Evolutionary conservation across 2,113 vertebrate genomes (phyloP), one percentile per base, ranked within the genome.

Genomic region (Macquaria ambigua): DNA sequence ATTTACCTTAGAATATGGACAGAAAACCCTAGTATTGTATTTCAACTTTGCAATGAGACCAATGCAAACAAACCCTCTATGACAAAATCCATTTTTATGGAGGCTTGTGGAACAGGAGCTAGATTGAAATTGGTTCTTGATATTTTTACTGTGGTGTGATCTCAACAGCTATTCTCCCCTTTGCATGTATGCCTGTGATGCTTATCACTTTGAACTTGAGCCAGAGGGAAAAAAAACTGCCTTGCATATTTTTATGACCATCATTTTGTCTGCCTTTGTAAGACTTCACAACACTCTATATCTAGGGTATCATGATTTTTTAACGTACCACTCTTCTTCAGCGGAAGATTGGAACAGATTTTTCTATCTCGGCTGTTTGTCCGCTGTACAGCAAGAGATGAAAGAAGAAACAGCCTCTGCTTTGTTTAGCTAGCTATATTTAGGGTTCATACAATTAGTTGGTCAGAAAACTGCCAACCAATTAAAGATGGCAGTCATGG

Each of bases 251-350:
- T n/a, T 20, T 12, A 48, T 18, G 43, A 61, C 34, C 6, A 61
- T 61, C 25, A 46, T 79, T 69, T 61, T 50, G 20, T 34, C 39
- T 21, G n/a, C 50, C 12, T 55, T 77, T 63, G 48, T 77, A 63
- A 66, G 58, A 56, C 67, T 78, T 67, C 11, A 2, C 8, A 66
- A 8, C 25, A 66, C 28, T 15, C 10, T 25, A 2, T 20, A 64
- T 53, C 14, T 25, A 2, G 31, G 63, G 7, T 15, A 52, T 23
- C 50, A n/a, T 16, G 11, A 3, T 34, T 34, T 41, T 37, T 20
- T n/a, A 55, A 34, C 8, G 48, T 16, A 25, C 3, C 21, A 4
- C 20, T 67, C 16, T 52, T 18, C 53, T 34, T 18, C 25, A 59
- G 76, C 64, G 25, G 28, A n/a, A 31, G n/a, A 34, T 3, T 34